Conservation (phyloP, 2,797 vertebrate species). For the Pseudopleuronectes americanus region DNA sequence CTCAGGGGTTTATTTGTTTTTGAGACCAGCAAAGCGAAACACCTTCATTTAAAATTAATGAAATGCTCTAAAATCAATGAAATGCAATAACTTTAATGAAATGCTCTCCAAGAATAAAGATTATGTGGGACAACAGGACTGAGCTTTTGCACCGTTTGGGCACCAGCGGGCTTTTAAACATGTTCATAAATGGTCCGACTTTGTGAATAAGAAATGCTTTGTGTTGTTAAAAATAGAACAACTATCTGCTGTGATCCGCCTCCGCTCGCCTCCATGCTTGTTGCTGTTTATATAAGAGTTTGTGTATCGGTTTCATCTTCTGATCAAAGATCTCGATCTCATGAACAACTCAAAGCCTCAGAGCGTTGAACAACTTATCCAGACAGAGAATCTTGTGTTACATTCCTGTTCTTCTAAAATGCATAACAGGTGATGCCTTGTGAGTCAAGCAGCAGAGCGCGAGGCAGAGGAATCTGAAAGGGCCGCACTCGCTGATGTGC, state of each 20-base stretch:
- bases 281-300: constrained; percentile 48
- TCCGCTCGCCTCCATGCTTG: constrained; percentile 17
- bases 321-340: constrained; percentile 28
- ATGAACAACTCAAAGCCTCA: constrained; percentile 10
- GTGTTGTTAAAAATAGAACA: constrained; percentile 28
- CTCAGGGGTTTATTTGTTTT: neutral
- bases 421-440: constrained; percentile 22
- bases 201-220: constrained; percentile 6
- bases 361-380: constrained; percentile 17
- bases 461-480: constrained; percentile 30
- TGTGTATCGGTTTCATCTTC: constrained; percentile 38
- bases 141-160: constrained; percentile 11
- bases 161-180: neutral
- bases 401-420: constrained; percentile 30
- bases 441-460: constrained; percentile 32
- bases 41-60: neutral
- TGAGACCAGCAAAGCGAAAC: neutral
- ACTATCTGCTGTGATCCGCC: constrained; percentile 27
- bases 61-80: neutral
- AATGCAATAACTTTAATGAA: constrained; percentile 15
- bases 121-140: neutral
- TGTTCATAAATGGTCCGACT: constrained; percentile 9
- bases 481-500: constrained; percentile 31
- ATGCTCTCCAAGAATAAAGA: neutral
- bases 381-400: constrained; percentile 29